phyloP scores from a whole-genome alignment of 2,888 invertebrate species.

The Priocnemis perturbator region DNA sequence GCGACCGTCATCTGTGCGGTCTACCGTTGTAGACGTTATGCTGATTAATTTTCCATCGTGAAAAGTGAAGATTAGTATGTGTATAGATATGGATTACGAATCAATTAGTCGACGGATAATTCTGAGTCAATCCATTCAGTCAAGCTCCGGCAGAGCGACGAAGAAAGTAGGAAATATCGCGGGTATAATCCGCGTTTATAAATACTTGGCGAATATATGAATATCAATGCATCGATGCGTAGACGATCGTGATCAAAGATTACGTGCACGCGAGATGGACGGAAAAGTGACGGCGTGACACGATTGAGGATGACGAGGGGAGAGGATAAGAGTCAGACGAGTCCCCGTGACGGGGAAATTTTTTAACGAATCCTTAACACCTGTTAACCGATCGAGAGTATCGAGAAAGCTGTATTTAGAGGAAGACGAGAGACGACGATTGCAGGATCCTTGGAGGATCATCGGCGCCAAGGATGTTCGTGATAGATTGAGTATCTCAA shows the following conservation, averaged over 20 bases:
- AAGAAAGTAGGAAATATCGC: constrained; percentile 5
- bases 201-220: background rate
- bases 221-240: background rate
- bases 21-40: no score
- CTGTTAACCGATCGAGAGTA: no score
- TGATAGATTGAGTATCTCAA: no score
- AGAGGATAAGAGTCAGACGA: background rate
- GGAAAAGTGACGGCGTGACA: no score
- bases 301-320: no score
- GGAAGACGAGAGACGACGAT: background rate
- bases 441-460: background rate
- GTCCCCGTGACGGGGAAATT: background rate
- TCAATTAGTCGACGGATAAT: no score
- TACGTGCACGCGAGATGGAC: no score
- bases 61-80: no score
- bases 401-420: background rate
- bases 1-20: no score
- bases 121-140: background rate
- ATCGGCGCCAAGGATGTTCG: background rate
- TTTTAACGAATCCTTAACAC: background rate
- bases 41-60: no score
- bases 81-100: no score
- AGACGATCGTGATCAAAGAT: no score
- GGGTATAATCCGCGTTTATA: background rate
- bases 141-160: background rate